Conservation (phyloP, 2,113 vertebrate genomes). For the Tenebrosternarchus preto region DNA sequence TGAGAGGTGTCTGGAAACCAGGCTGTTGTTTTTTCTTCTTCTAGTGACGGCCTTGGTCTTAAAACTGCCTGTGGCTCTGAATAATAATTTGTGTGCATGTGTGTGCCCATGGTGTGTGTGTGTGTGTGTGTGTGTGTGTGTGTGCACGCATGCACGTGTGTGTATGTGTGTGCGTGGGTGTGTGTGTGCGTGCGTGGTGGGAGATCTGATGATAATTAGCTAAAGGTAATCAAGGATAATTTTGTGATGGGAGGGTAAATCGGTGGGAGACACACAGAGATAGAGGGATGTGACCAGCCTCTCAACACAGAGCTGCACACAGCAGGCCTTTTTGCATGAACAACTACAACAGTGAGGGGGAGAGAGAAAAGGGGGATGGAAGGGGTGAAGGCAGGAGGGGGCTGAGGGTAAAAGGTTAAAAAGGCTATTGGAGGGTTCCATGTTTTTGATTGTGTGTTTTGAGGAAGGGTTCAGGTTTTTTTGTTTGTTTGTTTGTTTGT, state of each 20-base stretch:
- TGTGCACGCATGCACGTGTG: constrained; percentile 33
- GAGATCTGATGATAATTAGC: constrained; percentile 55
- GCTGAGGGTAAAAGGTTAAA: constrained; percentile 36
- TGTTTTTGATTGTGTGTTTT: not conserved
- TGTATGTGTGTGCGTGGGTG: constrained; percentile 40
- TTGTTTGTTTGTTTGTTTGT: too few species aligned
- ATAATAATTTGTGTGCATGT: constrained; percentile 45
- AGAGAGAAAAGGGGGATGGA: constrained; percentile 4
- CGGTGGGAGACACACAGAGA: constrained; percentile 46
- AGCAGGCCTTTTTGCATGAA: constrained; percentile 60
- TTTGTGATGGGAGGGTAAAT: constrained; percentile 54
- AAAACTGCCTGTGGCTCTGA: constrained; percentile 47
- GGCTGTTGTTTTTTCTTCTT: not conserved
- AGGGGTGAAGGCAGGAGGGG: not conserved
- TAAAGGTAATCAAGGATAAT: constrained; percentile 60
- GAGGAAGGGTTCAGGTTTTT: too few species aligned
- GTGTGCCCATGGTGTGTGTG: constrained; percentile 38
- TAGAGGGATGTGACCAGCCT: constrained; percentile 59
- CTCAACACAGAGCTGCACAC: constrained; percentile 54
- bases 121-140: constrained; percentile 31
- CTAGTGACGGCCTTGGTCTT: constrained; percentile 42
- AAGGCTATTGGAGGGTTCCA: not conserved
- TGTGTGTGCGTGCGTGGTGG: constrained; percentile 34
- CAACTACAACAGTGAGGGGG: constrained; percentile 45
- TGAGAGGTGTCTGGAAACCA: constrained; percentile 44